Evolutionary conservation across 2,888 invertebrate species (phyloP).

Genomic region (Tethea ocularis): DNA sequence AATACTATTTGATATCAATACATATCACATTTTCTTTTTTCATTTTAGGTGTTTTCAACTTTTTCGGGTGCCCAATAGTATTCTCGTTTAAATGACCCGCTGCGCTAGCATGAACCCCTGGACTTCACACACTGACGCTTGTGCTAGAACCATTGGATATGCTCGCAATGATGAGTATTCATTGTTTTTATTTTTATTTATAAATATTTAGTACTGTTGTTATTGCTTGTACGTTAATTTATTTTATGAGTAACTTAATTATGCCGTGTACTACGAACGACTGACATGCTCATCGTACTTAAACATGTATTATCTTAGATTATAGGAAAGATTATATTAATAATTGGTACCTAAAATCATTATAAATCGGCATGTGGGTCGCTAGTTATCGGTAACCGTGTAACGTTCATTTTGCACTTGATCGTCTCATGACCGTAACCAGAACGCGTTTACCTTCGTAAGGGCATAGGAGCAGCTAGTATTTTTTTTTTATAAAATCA

Average conservation of each 20-base stretch:
- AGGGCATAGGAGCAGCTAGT: too few relatives aligned
- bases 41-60: slow-evolving; percentile 84
- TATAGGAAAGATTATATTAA: neutral
- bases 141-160: slow-evolving; percentile 73
- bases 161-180: slow-evolving; percentile 83
- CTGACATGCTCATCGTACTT: neutral
- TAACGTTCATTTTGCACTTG: neutral
- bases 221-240: slow-evolving; percentile 43
- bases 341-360: neutral
- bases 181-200: slow-evolving; percentile 74
- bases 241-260: slow-evolving; percentile 17
- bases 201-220: slow-evolving; percentile 50
- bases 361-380: neutral
- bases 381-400: neutral
- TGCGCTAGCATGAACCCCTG: slow-evolving; percentile 71
- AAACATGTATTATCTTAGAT: slow-evolving; percentile 1
- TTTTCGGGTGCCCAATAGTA: slow-evolving; percentile 84
- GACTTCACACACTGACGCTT: slow-evolving; percentile 71
- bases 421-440: too few relatives aligned
- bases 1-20: slow-evolving; percentile 51
- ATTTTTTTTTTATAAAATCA: too few relatives aligned
- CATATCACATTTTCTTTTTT: slow-evolving; percentile 80
- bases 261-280: slow-evolving; percentile 13
- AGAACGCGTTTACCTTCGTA: neutral
- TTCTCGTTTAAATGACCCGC: slow-evolving; percentile 82